phyloP scores from a whole-genome alignment of 2,797 vertebrate species.

The Macroramphosus scolopax region DNA sequence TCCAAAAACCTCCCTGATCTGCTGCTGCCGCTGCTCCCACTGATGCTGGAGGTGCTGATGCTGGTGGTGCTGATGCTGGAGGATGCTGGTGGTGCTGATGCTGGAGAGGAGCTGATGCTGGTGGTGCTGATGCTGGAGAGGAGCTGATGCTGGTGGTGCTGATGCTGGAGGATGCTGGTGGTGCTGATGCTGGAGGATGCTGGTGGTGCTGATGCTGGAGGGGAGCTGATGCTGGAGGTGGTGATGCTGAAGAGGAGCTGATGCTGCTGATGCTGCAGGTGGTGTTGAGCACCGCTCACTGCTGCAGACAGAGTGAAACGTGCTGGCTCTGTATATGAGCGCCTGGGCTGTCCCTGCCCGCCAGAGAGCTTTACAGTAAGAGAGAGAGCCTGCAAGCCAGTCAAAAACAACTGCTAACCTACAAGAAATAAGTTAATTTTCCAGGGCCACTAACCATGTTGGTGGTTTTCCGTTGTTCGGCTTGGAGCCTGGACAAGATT shows the following conservation, averaged over 20 bases:
- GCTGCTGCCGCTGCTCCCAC: slow-evolving; percentile 7
- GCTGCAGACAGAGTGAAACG: slow-evolving; percentile 59
- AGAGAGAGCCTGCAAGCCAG: slow-evolving; percentile 2
- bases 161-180: too few species aligned
- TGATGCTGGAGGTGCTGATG: too few species aligned
- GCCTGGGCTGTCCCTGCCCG: slow-evolving; percentile 20
- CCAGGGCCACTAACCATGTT: not conserved
- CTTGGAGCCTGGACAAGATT: too few species aligned
- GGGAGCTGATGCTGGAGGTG: slow-evolving; percentile 1
- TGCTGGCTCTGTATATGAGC: slow-evolving; percentile 49
- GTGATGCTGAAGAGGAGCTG: slow-evolving; percentile 7
- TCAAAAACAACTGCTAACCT: not conserved
- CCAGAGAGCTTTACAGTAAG: slow-evolving; percentile 10
- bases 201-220: slow-evolving; percentile 2
- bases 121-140: too few species aligned
- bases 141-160: too few species aligned
- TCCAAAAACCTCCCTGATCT: slow-evolving; percentile 33
- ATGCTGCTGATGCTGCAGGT: slow-evolving; percentile 1
- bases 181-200: too few species aligned
- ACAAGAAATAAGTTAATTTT: not conserved
- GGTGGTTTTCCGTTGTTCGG: too few species aligned
- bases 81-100: too few species aligned
- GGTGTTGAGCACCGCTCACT: slow-evolving; percentile 37
- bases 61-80: too few species aligned
- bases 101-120: too few species aligned